Percentiles rank a stretch among this genome's conserved stretches.
Conservation (phyloP, 2,888 invertebrate genomes). For the Lomographa bimaculata region DNA sequence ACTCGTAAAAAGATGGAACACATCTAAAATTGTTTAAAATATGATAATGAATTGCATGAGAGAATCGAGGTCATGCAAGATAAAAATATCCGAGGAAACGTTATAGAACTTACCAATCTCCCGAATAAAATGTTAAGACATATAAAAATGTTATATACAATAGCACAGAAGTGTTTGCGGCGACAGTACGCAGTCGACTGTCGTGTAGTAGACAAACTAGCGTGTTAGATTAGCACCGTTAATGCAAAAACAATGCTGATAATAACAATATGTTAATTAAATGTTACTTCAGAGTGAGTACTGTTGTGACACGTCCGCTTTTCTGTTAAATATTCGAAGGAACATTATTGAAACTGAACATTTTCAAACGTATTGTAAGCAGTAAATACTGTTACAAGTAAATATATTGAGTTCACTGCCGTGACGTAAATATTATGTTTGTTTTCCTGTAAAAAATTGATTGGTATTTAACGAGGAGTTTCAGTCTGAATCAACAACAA, state of each 20-base stretch:
- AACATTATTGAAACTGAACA: too few relatives aligned
- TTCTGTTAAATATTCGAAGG: constrained; percentile 21
- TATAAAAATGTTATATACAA: constrained; percentile 21
- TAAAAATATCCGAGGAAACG: constrained; percentile 30
- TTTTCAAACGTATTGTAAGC: too few relatives aligned
- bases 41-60: constrained; percentile 48
- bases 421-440: too few relatives aligned
- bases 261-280: constrained; percentile 58
- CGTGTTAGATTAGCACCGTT: constrained; percentile 41
- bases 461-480: too few relatives aligned
- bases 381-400: too few relatives aligned
- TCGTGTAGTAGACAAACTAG: constrained; percentile 47
- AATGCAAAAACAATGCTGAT: constrained; percentile 47
- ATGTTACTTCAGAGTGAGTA: constrained; percentile 47
- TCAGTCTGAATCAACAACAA: background rate
- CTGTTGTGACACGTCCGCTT: constrained; percentile 33
- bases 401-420: background rate
- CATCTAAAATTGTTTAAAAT: constrained; percentile 36
- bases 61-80: constrained; percentile 54
- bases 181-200: constrained; percentile 31
- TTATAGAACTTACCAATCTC: constrained; percentile 50
- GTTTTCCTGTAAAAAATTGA: constrained; percentile 1
- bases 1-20: constrained; percentile 31
- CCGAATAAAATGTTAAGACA: constrained; percentile 33
- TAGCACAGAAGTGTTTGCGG: constrained; percentile 26